These are phyloP conservation scores for Hololepta plana DNA, from an alignment of 2,888 invertebrate species.

Conservation along the genomic window DNA sequence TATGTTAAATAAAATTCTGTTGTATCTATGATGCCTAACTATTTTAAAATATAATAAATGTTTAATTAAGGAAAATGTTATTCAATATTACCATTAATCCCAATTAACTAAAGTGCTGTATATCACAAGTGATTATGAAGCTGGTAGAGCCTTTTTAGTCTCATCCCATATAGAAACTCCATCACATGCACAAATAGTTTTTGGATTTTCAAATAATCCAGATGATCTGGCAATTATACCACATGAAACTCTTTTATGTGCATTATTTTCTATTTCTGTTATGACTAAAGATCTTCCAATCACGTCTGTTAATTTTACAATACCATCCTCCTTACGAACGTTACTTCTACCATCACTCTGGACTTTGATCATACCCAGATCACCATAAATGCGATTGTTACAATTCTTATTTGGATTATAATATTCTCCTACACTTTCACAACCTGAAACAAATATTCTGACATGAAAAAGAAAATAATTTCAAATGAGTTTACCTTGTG, in stretches of 20 bases:
- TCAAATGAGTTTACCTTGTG: slow-evolving; percentile 32
- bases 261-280: slow-evolving; percentile 40
- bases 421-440: slow-evolving; percentile 39
- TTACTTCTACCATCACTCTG: slow-evolving; percentile 42
- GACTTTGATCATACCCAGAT: slow-evolving; percentile 44
- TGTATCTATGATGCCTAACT: no score
- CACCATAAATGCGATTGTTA: slow-evolving; percentile 38
- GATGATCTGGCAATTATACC: slow-evolving; percentile 81
- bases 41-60: no score
- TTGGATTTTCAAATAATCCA: slow-evolving; percentile 70
- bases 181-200: slow-evolving; percentile 79
- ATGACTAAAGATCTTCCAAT: slow-evolving; percentile 66
- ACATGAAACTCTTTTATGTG: slow-evolving; percentile 46
- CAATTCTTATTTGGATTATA: slow-evolving; percentile 33
- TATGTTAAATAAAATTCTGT: no score
- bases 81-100: no score
- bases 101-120: no score
- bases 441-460: no score
- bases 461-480: no score
- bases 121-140: no score
- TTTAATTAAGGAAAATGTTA: no score
- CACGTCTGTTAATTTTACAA: slow-evolving; percentile 49
- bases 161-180: slow-evolving; percentile 85
- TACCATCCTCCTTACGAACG: slow-evolving; percentile 41
- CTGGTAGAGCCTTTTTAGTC: no score